Evolutionary conservation across 2,797 vertebrate species (phyloP).

Genomic region (Trichosurus vulpecula): DNA sequence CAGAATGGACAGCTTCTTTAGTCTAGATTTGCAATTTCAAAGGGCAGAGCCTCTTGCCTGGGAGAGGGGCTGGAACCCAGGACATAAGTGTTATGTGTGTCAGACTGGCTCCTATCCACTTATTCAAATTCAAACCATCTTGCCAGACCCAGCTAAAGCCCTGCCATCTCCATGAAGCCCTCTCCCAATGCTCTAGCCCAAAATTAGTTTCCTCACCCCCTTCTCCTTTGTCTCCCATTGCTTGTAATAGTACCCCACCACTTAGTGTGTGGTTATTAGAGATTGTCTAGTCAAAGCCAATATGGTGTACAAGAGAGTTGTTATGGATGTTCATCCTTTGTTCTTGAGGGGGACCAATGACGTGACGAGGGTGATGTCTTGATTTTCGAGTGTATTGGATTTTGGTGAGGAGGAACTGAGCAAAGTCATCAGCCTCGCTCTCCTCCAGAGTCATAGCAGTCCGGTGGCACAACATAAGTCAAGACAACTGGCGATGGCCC

Average conservation of each 20-base stretch:
- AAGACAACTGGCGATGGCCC: not conserved
- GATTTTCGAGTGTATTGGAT: not conserved
- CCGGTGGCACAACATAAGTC: not conserved
- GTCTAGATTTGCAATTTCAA: not conserved
- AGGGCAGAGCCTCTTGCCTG: not conserved
- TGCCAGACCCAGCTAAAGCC: not conserved
- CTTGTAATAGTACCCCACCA: not conserved
- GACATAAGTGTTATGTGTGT: not conserved
- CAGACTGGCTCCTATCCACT: not conserved
- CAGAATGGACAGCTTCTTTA: not conserved
- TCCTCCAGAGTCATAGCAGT: not conserved
- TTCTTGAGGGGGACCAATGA: not conserved
- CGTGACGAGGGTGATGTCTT: not conserved
- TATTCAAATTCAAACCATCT: not conserved
- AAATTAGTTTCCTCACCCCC: not conserved
- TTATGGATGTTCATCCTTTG: not conserved
- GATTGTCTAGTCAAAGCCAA: not conserved
- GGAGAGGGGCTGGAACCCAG: not conserved
- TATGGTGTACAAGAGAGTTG: not conserved
- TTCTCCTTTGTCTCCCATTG: not conserved
- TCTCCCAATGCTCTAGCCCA: not conserved
- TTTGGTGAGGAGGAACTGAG: not conserved
- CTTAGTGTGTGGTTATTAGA: not conserved
- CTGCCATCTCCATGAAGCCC: not conserved
- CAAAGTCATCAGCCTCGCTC: not conserved